Conservation (phyloP, 2,888 invertebrate genomes). For the Pterostichus madidus region DNA sequence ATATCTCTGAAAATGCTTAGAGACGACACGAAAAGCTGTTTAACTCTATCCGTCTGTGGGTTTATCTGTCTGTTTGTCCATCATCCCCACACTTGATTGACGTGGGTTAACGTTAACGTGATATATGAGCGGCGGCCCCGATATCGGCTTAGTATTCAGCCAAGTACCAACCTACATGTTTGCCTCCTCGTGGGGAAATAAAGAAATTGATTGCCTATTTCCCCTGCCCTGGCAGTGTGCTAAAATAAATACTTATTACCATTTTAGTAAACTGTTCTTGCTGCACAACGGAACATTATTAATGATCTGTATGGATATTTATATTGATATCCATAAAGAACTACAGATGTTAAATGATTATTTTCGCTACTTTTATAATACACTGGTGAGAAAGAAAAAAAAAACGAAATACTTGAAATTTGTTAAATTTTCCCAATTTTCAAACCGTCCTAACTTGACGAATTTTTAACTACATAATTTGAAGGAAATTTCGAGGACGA, state of each 20-base stretch:
- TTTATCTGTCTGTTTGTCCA: conserved; percentile 64
- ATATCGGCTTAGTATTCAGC: conserved; percentile 55
- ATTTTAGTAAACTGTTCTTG: not conserved
- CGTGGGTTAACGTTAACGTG: conserved; percentile 57
- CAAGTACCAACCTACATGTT: conserved; percentile 36
- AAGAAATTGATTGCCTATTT: conserved; percentile 55
- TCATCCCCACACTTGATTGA: conserved; percentile 56
- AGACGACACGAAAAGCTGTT: conserved; percentile 59
- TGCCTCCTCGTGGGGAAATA: conserved; percentile 53
- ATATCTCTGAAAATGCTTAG: conserved; percentile 12
- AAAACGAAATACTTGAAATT: too few relatives aligned
- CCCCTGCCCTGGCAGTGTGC: conserved; percentile 21
- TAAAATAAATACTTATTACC: conserved; percentile 33
- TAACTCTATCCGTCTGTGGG: conserved; percentile 54
- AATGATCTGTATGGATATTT: too few relatives aligned
- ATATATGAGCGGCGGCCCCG: conserved; percentile 50
- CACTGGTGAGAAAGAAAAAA: too few relatives aligned
- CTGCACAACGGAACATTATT: too few relatives aligned
- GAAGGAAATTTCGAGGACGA: too few relatives aligned
- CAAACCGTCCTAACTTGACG: too few relatives aligned
- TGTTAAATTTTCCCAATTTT: too few relatives aligned
- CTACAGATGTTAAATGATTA: too few relatives aligned
- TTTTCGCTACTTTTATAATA: too few relatives aligned
- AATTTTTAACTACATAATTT: too few relatives aligned
- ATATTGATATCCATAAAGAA: too few relatives aligned